These are phyloP conservation scores for Strix occidentalis DNA, from an alignment of 2,797 vertebrate genomes.

Conservation along the genomic window DNA sequence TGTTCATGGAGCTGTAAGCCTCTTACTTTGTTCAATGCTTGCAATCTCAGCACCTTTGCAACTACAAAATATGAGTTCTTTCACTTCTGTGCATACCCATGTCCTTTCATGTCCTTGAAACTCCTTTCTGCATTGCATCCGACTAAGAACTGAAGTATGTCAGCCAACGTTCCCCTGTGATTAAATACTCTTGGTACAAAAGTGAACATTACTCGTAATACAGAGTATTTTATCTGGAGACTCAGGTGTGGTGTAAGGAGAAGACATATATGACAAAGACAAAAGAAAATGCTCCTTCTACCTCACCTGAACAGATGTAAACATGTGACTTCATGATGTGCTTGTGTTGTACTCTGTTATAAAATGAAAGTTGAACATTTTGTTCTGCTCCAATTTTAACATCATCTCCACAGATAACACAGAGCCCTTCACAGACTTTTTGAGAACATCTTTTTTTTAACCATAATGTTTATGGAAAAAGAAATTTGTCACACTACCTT, in stretches of 20 bases:
- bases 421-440: neutral
- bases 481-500: constrained; percentile 35
- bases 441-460: neutral
- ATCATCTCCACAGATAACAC: neutral
- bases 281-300: neutral
- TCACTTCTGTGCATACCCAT: neutral
- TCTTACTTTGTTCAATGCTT: neutral
- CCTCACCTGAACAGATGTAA: neutral
- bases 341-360: neutral
- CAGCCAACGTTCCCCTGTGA: neutral
- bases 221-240: neutral
- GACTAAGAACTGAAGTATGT: neutral
- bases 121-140: neutral
- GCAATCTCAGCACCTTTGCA: neutral
- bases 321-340: neutral
- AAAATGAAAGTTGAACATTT: neutral
- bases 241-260: neutral
- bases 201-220: neutral
- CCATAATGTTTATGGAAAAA: constrained; percentile 11
- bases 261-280: neutral
- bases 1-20: neutral
- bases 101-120: neutral
- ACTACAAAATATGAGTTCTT: neutral
- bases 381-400: constrained; percentile 10
- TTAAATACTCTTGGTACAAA: neutral